Percentiles rank a stretch among this genome's conserved stretches.
phyloP scores from a whole-genome alignment of 2,797 vertebrate genomes.

The Glossophaga mutica region DNA sequence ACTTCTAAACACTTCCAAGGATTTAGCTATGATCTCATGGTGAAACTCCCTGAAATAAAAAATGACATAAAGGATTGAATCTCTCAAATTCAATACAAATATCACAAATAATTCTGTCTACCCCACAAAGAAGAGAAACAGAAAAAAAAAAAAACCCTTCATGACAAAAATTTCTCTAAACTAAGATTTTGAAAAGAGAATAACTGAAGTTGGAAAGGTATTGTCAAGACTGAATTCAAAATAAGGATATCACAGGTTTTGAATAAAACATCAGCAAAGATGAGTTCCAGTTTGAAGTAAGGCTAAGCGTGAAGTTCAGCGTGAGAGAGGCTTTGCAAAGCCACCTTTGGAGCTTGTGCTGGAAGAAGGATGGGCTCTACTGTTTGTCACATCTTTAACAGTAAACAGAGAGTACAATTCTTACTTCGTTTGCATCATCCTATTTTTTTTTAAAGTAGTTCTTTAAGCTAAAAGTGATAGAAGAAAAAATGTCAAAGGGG shows the following conservation, averaged over 20 bases:
- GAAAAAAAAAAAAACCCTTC: background rate
- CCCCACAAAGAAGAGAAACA: background rate
- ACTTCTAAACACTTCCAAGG: background rate
- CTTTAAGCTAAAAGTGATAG: background rate
- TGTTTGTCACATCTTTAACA: background rate
- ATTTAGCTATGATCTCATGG: background rate
- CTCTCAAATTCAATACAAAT: background rate
- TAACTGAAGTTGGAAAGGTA: background rate
- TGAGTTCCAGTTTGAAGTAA: background rate
- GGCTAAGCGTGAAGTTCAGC: background rate
- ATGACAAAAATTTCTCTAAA: background rate
- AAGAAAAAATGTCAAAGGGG: background rate
- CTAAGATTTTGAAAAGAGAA: background rate
- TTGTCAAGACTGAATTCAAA: background rate
- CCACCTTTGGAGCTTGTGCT: background rate
- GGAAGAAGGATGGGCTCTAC: background rate
- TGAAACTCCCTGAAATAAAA: background rate
- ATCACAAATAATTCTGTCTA: background rate
- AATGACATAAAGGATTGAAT: background rate
- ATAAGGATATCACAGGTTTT: background rate
- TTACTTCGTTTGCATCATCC: background rate
- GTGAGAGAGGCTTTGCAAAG: background rate
- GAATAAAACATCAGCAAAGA: background rate
- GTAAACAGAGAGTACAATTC: background rate
- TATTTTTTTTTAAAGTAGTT: background rate